Percentiles rank a stretch among this genome's conserved stretches.
phyloP scores from a whole-genome alignment of 2,888 invertebrate genomes.

The Cosmia trapezina region DNA sequence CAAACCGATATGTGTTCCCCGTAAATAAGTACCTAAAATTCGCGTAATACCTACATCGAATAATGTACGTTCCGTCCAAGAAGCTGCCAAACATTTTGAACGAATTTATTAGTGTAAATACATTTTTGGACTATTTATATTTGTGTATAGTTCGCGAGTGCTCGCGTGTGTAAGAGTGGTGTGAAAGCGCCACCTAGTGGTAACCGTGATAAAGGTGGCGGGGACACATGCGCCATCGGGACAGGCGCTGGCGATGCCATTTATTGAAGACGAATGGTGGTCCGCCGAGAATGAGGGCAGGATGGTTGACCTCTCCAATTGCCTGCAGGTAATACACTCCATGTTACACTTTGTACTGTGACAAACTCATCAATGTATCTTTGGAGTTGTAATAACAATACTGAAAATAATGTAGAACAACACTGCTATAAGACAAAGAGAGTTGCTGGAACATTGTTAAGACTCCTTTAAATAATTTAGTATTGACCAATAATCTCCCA shows the following conservation, averaged over 20 bases:
- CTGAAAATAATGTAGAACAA: not conserved
- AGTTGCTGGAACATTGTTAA: not conserved
- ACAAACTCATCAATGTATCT: constrained; percentile 16
- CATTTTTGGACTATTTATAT: constrained; percentile 77
- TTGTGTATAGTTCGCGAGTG: constrained; percentile 79
- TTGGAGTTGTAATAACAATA: constrained; percentile 25
- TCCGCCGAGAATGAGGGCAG: constrained; percentile 98
- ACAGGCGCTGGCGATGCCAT: constrained; percentile 96
- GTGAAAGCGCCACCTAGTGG: constrained; percentile 84
- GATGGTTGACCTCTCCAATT: constrained; percentile 97
- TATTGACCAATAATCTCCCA: not conserved
- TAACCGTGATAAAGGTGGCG: constrained; percentile 90
- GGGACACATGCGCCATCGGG: constrained; percentile 91
- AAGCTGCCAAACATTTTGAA: constrained; percentile 87
- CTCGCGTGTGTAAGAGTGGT: constrained; percentile 75
- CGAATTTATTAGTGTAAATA: constrained; percentile 88
- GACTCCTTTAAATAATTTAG: not conserved
- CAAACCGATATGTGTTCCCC: constrained; percentile 84
- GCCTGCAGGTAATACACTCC: constrained; percentile 93
- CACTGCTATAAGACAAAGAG: not conserved
- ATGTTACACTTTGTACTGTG: constrained; percentile 31
- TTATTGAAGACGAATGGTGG: constrained; percentile 99
- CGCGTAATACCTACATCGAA: constrained; percentile 83
- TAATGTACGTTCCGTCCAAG: constrained; percentile 89
- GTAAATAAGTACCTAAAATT: constrained; percentile 81